These are phyloP conservation scores for Asarcornis scutulata DNA, from an alignment of 2,113 vertebrate genomes.

Conservation along the genomic window DNA sequence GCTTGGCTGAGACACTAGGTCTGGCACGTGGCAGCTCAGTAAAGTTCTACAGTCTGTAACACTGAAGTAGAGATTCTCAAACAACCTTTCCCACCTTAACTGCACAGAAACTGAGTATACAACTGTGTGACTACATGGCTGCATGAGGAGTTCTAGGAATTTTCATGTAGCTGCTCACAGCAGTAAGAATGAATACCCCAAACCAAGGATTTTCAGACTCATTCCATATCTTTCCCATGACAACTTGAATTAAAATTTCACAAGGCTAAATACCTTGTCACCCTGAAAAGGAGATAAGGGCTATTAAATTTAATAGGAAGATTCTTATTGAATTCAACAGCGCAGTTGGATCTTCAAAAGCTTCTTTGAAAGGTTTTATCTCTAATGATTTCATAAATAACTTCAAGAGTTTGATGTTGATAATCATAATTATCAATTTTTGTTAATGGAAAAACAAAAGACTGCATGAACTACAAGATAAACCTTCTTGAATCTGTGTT, in stretches of 20 bases:
- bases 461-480: background rate
- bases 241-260: background rate
- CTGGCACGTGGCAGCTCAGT: background rate
- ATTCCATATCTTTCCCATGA: background rate
- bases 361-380: background rate
- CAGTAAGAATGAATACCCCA: background rate
- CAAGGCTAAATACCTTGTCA: background rate
- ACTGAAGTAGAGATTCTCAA: background rate
- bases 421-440: background rate
- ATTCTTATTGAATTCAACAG: background rate
- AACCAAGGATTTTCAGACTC: background rate
- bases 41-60: background rate
- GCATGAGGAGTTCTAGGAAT: background rate
- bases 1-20: fast-evolving
- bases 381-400: background rate
- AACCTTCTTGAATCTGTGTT: background rate
- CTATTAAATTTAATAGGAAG: background rate
- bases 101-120: background rate
- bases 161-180: background rate
- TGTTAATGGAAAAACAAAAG: background rate
- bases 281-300: background rate
- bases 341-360: background rate
- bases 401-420: background rate
- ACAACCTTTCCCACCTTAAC: background rate
- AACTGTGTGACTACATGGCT: background rate